phyloP scores from a whole-genome alignment of 2,888 invertebrate species.

The Lasioglossum marginatum region DNA sequence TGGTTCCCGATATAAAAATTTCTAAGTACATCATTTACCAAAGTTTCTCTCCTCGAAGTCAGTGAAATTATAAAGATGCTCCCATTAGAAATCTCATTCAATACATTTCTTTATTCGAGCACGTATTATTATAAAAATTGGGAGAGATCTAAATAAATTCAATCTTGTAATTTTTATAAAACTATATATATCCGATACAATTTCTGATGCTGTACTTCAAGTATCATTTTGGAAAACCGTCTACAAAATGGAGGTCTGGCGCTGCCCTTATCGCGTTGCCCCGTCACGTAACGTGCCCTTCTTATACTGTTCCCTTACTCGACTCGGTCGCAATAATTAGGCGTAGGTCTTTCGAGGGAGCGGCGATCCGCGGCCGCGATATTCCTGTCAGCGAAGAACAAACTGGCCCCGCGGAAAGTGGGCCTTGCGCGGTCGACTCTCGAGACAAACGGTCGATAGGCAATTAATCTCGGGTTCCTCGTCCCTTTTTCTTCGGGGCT shows the following conservation, averaged over 20 bases:
- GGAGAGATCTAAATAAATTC: too few relatives aligned
- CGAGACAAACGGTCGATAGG: slow-evolving; percentile 74
- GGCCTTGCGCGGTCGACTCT: slow-evolving; percentile 63
- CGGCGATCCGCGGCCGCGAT: slow-evolving; percentile 70
- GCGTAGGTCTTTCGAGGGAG: slow-evolving; percentile 64
- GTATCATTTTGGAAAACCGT: not conserved
- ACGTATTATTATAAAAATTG: too few relatives aligned
- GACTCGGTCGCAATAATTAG: slow-evolving; percentile 65
- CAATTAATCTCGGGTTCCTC: slow-evolving; percentile 69
- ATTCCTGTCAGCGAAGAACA: slow-evolving; percentile 65
- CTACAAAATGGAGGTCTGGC: not conserved
- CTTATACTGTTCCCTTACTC: not conserved
- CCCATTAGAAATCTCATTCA: too few relatives aligned
- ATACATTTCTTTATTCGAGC: too few relatives aligned
- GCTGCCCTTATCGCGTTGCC: slow-evolving; percentile 50
- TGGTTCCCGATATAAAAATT: too few relatives aligned
- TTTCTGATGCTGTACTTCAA: not conserved
- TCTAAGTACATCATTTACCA: too few relatives aligned
- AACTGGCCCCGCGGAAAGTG: slow-evolving; percentile 68
- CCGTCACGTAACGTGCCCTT: slow-evolving; percentile 19
- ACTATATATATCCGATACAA: too few relatives aligned
- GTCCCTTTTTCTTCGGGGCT: slow-evolving; percentile 20
- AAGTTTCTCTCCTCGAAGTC: not conserved
- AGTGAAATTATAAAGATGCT: not conserved
- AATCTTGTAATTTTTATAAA: too few relatives aligned